These are phyloP conservation scores for Tachystola acroxantha DNA, from an alignment of 2,888 invertebrate species.

Conservation along the genomic window DNA sequence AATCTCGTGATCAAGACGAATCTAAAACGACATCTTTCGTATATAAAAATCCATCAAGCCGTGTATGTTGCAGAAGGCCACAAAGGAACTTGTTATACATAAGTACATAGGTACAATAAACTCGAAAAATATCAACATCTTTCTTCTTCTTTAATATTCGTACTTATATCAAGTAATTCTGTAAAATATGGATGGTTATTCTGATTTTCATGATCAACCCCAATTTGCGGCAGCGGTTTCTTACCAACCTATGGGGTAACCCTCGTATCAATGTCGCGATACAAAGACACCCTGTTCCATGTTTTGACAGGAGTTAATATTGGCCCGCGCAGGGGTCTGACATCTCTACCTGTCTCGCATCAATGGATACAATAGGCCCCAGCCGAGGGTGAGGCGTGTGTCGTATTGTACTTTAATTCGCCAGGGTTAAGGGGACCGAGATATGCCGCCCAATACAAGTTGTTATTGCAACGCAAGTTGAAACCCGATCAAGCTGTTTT, in stretches of 20 bases:
- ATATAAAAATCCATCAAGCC: too few species aligned
- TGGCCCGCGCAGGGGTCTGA: conserved; percentile 33
- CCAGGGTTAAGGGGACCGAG: conserved; percentile 29
- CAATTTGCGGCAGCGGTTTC: conserved; percentile 12
- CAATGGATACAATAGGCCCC: conserved; percentile 32
- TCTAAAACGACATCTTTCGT: too few species aligned
- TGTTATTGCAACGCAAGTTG: too few species aligned
- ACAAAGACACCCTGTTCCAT: conserved; percentile 48
- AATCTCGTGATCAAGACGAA: too few species aligned
- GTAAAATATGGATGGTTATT: too few species aligned
- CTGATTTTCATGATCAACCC: conserved; percentile 46
- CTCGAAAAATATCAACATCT: too few species aligned
- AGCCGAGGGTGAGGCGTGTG: conserved; percentile 24
- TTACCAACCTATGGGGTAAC: conserved; percentile 23
- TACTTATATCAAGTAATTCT: too few species aligned
- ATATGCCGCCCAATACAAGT: too few species aligned
- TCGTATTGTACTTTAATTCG: conserved; percentile 29
- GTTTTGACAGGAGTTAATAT: conserved; percentile 74
- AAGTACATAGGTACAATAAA: too few species aligned
- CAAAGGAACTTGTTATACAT: too few species aligned
- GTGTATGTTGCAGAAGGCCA: too few species aligned
- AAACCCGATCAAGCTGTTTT: conserved; percentile 28
- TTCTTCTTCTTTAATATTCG: too few species aligned
- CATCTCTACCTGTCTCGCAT: conserved; percentile 46
- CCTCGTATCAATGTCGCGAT: conserved; percentile 51